Evolutionary conservation across 2,113 vertebrate genomes (phyloP).

Genomic region (Mugil cephalus): DNA sequence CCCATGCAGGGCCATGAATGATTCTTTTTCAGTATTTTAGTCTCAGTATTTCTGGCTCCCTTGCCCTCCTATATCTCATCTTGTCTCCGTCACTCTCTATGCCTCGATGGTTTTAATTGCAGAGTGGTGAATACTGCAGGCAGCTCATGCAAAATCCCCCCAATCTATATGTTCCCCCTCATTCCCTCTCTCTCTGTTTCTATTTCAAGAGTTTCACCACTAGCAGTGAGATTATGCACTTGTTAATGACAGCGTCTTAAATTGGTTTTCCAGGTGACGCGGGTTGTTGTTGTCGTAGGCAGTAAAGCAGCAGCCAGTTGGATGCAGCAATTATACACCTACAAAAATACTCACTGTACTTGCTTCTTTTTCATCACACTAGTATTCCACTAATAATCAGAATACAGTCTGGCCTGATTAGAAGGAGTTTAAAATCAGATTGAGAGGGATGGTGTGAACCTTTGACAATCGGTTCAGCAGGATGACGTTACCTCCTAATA

Average conservation of each 20-base stretch:
- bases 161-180: neutral
- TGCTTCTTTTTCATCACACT: too few relatives aligned
- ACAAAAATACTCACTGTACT: too few relatives aligned
- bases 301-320: too few relatives aligned
- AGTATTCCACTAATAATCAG: too few relatives aligned
- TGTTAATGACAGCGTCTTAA: slow-evolving; percentile 1
- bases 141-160: slow-evolving; percentile 23
- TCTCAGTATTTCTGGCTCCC: neutral
- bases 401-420: too few relatives aligned
- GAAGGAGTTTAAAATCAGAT: too few relatives aligned
- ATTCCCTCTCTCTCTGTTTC: neutral
- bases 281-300: neutral
- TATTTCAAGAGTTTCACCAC: slow-evolving; percentile 1
- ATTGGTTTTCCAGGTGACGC: slow-evolving; percentile 1
- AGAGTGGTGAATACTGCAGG: slow-evolving; percentile 21
- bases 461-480: too few relatives aligned
- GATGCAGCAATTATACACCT: too few relatives aligned
- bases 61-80: neutral
- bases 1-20: neutral
- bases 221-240: neutral
- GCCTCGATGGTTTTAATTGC: slow-evolving; percentile 21
- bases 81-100: slow-evolving; percentile 11
- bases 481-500: too few relatives aligned
- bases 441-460: too few relatives aligned
- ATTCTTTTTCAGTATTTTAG: neutral